Evolutionary conservation across 2,113 vertebrate species (phyloP), one percentile per base, ranked within the genome.

Genomic region (Spea bombifrons): DNA sequence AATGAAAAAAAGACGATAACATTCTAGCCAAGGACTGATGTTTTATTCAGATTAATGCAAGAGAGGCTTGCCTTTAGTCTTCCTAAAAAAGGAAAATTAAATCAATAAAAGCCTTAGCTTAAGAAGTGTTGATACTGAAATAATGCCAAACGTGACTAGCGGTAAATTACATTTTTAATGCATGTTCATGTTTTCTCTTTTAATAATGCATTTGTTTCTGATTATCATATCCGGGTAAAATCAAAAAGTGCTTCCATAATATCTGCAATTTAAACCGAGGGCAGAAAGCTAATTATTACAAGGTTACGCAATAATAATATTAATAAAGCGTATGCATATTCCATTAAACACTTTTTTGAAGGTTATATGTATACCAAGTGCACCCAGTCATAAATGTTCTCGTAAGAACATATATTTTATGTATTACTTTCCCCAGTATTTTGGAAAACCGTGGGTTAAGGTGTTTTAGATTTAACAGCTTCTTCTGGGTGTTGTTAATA

Each of bases 81-180:
- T 52, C 50, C 30, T 2, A 30, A 72, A 57, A 72, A 43, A 15
- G 50, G 66, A 16, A 69, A 77, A 70, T 77, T 71, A 63, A 57
- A 49, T 46, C 50, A 46, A 69, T 69, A 63, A 43, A 50, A 71
- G 53, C 8, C 46, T 8, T 63, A 64, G 61, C 66, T 43, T 76
- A 69, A 46, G 53, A 55, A 73, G 6, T 79, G 77, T 73, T 80
- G 70, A 66, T 66, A 53, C 48, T 80, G 70, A 80, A 66, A 46
- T 30, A 8, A 17, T 73, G 77, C 70, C 77, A 80, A 43, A 52
- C 55, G 49, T 73, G 15, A 43, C 77, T 15, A 15, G 59, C 47
- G 57, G 61, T 73, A 80, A 80, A 80, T 80, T 30, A 66, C 13
- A 57, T 73, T 67, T 73, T 43, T 57, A 46, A 66, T 80, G 70